Evolutionary conservation across 2,113 vertebrate species (phyloP).

Genomic region (Phaetusa simplex): DNA sequence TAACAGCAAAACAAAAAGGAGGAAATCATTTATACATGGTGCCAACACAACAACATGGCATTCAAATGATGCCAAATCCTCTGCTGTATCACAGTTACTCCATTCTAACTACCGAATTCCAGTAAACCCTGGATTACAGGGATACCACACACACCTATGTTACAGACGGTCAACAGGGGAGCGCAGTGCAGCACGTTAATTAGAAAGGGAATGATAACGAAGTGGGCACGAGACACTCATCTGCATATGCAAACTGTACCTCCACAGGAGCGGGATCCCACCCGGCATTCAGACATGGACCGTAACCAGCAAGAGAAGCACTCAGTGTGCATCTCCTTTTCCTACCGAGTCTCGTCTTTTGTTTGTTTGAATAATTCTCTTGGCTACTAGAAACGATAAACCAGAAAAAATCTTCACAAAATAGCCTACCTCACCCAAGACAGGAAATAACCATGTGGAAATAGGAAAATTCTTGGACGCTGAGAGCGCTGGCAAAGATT

Average conservation of each 20-base stretch:
- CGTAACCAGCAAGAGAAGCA: background rate
- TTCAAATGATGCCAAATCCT: background rate
- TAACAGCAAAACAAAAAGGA: slow-evolving; percentile 2
- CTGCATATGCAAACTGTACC: background rate
- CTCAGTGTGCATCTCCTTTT: rapidly evolving
- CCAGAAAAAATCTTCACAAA: background rate
- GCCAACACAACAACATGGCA: background rate
- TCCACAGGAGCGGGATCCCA: background rate
- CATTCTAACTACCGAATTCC: background rate
- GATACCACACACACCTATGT: rapidly evolving
- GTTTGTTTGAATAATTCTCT: background rate
- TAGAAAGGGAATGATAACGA: background rate
- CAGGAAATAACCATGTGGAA: background rate
- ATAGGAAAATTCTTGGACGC: background rate
- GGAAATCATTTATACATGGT: background rate
- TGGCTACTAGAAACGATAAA: background rate
- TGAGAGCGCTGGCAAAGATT: background rate
- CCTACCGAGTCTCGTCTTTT: background rate
- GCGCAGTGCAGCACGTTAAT: background rate
- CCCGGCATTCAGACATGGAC: background rate
- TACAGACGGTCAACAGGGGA: rapidly evolving
- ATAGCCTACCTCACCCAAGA: background rate
- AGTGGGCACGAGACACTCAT: background rate
- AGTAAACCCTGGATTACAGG: background rate
- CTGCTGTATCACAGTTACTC: background rate